These are phyloP conservation scores for Gephyroberyx darwinii DNA, from an alignment of 2,797 vertebrate species.

Conservation along the genomic window DNA sequence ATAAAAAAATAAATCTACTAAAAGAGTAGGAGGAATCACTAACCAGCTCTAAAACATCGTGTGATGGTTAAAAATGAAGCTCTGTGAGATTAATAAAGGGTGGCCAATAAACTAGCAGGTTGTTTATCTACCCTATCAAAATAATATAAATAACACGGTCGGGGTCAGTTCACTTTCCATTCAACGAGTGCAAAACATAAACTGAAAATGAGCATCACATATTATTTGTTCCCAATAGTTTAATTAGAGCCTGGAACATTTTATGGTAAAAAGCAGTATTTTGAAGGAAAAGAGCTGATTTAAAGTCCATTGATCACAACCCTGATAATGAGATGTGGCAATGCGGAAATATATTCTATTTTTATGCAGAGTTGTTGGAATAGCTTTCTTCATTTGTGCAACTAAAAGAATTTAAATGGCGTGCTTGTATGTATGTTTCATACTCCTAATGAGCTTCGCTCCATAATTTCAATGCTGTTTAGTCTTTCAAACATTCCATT, in stretches of 20 bases:
- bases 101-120: no score
- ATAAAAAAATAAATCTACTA: constrained; percentile 11
- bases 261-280: background rate
- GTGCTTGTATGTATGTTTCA: constrained; percentile 33
- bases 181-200: background rate
- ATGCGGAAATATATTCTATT: constrained; percentile 51
- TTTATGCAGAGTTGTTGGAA: constrained; percentile 55
- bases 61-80: constrained; percentile 3
- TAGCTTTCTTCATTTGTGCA: constrained; percentile 45
- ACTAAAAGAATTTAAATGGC: constrained; percentile 47
- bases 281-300: constrained; percentile 18
- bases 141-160: background rate
- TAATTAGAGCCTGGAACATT: background rate
- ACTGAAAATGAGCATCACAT: background rate
- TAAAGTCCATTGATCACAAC: constrained; percentile 43
- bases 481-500: constrained; percentile 61
- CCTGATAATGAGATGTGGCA: constrained; percentile 39
- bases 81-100: no score
- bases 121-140: background rate
- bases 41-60: background rate
- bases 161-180: background rate
- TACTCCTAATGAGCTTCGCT: constrained; percentile 40
- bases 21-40: background rate
- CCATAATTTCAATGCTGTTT: constrained; percentile 54
- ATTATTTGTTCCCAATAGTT: constrained; percentile 5